Percentiles rank a stretch among this genome's conserved stretches.
Conservation (phyloP, 2,113 vertebrate species). For the Motacilla tschutschensis region DNA sequence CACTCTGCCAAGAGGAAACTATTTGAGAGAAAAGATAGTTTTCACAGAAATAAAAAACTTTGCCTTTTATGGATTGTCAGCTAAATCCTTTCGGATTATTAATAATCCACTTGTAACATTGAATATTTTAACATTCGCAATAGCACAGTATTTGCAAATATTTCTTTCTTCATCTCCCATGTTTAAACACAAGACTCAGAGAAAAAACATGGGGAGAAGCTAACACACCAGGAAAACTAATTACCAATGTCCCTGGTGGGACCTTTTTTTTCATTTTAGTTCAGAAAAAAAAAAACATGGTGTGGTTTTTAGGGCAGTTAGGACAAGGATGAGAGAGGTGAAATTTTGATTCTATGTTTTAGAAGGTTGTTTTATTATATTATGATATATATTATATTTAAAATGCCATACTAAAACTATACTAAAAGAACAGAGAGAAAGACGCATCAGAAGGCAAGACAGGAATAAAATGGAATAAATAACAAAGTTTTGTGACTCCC, state of each 20-base stretch:
- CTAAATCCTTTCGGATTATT: background rate
- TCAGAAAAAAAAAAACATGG: background rate
- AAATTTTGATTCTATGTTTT: no score
- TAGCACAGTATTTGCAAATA: conserved; percentile 8
- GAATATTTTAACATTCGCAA: conserved; percentile 14
- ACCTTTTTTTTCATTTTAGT: background rate
- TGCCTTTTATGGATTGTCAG: background rate
- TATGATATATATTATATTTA: no score
- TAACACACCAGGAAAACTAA: background rate
- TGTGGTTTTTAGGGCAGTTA: no score
- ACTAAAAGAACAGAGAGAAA: no score
- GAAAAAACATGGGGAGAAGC: background rate
- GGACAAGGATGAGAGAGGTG: no score
- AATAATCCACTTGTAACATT: background rate
- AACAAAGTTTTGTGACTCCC: no score
- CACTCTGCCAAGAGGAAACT: background rate
- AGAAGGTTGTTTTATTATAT: no score
- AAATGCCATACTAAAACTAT: no score
- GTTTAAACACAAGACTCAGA: conserved; percentile 7
- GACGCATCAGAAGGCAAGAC: no score
- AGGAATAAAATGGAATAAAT: no score
- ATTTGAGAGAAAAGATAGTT: background rate
- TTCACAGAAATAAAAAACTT: background rate
- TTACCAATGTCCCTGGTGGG: background rate
- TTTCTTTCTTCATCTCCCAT: background rate